These are phyloP conservation scores for Pedetes capensis DNA, from an alignment of 2,113 vertebrate species.

Conservation along the genomic window DNA sequence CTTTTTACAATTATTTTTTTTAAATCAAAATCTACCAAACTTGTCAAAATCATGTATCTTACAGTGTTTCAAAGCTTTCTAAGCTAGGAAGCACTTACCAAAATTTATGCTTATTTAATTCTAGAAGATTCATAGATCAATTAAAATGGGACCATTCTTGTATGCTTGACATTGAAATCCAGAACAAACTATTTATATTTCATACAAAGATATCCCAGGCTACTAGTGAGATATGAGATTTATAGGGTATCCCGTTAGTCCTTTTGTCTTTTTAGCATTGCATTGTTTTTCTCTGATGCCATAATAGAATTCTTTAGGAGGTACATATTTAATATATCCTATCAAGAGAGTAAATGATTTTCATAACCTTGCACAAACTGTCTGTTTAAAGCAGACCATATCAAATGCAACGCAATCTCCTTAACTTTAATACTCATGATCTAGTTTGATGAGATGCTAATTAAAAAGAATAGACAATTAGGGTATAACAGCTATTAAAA, in stretches of 20 bases:
- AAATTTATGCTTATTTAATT: constrained; percentile 47
- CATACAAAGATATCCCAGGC: not conserved
- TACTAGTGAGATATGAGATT: not conserved
- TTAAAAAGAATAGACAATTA: constrained; percentile 38
- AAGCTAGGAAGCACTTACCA: constrained; percentile 1
- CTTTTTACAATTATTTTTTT: constrained; percentile 43
- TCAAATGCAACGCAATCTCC: constrained; percentile 31
- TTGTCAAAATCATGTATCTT: constrained; percentile 6
- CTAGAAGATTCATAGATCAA: constrained; percentile 38
- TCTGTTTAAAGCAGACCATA: constrained; percentile 16
- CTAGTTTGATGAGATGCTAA: constrained; percentile 23
- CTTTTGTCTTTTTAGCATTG: not conserved
- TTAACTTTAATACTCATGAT: constrained; percentile 15
- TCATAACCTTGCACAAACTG: not conserved
- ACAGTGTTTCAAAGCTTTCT: constrained; percentile 14
- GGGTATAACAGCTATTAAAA: not conserved
- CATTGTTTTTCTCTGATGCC: not conserved
- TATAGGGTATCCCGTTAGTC: not conserved
- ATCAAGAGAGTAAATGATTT: not conserved
- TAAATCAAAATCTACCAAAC: constrained; percentile 44
- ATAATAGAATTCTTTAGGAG: not conserved
- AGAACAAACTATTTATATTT: not conserved
- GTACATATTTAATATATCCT: not conserved
- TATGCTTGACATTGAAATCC: not conserved
- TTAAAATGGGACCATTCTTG: not conserved